Percentiles rank a stretch among this genome's conserved stretches.
These are phyloP conservation scores for Steatornis caripensis DNA, from an alignment of 2,113 vertebrate species.

Conservation along the genomic window DNA sequence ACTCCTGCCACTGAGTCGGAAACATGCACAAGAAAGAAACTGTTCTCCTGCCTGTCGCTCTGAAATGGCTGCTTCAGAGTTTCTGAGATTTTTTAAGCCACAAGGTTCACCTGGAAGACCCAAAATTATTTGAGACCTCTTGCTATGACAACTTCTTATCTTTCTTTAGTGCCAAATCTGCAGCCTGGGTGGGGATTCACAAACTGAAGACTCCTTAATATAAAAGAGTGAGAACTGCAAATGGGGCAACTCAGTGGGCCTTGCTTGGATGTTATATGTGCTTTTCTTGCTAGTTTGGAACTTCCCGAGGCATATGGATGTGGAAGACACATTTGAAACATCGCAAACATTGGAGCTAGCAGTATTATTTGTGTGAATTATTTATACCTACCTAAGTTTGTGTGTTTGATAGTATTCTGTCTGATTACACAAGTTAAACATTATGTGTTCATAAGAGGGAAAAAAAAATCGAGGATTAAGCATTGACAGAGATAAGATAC, in stretches of 20 bases:
- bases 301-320: background rate
- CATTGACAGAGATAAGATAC: background rate
- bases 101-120: background rate
- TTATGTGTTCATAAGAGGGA: background rate
- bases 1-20: background rate
- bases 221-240: background rate
- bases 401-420: background rate
- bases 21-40: background rate
- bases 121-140: background rate
- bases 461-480: background rate
- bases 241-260: background rate
- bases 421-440: background rate
- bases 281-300: background rate
- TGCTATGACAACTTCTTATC: background rate
- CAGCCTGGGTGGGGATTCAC: background rate
- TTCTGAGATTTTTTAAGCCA: background rate
- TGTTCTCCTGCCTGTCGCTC: background rate
- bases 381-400: background rate
- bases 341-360: background rate
- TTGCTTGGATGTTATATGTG: background rate
- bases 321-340: background rate
- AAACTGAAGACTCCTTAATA: background rate
- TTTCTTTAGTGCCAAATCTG: background rate
- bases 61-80: background rate
- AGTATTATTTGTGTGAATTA: background rate